Percentiles rank a stretch among this genome's conserved stretches.
phyloP scores from a whole-genome alignment of 2,888 invertebrate genomes.

The Theretra japonica region DNA sequence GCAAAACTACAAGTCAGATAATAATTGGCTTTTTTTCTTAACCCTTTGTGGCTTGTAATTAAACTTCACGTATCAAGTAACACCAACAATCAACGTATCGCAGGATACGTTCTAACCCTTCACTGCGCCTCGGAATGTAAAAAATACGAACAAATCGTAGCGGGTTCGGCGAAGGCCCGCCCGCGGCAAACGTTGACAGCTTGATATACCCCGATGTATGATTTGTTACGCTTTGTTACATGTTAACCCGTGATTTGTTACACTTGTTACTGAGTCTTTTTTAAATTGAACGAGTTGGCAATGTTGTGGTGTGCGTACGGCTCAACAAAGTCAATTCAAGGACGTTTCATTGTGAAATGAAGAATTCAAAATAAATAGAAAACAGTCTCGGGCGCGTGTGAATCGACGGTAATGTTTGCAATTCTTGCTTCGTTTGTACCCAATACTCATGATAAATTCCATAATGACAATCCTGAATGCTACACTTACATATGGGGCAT shows the following conservation, averaged over 20 bases:
- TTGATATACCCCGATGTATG: conserved; percentile 54
- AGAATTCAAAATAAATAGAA: not conserved
- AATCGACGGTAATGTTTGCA: too few relatives aligned
- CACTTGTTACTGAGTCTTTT: conserved; percentile 45
- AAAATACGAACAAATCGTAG: conserved; percentile 33
- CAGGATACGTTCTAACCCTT: conserved; percentile 35
- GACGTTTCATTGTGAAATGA: not conserved
- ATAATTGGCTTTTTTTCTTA: conserved; percentile 3
- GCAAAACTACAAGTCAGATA: conserved; percentile 1
- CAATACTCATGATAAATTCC: too few relatives aligned
- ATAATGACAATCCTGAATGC: too few relatives aligned
- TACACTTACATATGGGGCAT: too few relatives aligned
- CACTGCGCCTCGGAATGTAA: conserved; percentile 28
- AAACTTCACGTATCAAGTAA: conserved; percentile 8
- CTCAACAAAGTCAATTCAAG: not conserved
- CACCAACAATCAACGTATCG: conserved; percentile 19
- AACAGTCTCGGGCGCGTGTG: not conserved
- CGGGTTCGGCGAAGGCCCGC: conserved; percentile 34
- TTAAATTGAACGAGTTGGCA: conserved; percentile 18
- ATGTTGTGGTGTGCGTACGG: conserved; percentile 6
- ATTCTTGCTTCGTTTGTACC: too few relatives aligned
- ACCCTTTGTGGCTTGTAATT: conserved; percentile 19
- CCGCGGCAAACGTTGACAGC: conserved; percentile 54
- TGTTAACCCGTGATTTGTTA: conserved; percentile 56
- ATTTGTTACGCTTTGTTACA: conserved; percentile 59